Conservation (phyloP, 2,888 invertebrate species). For the Drosophila helvetica region DNA sequence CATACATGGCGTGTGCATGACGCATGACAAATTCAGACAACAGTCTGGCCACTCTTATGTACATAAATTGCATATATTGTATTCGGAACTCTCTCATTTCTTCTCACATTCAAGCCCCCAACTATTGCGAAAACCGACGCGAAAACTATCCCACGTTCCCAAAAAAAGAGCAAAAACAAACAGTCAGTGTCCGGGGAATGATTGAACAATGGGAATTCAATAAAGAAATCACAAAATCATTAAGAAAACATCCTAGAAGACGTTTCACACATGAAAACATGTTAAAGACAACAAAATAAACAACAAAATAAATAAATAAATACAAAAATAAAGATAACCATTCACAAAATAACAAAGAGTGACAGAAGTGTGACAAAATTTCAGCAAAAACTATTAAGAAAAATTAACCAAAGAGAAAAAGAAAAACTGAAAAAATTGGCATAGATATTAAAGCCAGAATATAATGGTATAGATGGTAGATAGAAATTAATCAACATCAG, state of each 20-base stretch:
- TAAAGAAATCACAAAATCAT: constrained; percentile 63
- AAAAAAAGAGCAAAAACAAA: constrained; percentile 35
- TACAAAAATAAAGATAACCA: constrained; percentile 21
- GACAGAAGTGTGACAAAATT: constrained; percentile 41
- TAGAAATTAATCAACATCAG: constrained; percentile 21
- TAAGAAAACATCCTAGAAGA: constrained; percentile 62
- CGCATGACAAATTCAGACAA: too few species aligned
- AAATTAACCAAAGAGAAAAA: constrained; percentile 7
- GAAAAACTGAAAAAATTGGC: constrained; percentile 6
- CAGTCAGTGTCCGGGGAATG: constrained; percentile 33
- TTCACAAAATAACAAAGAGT: constrained; percentile 18
- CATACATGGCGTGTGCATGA: neutral
- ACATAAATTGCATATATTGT: too few species aligned
- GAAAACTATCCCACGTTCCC: constrained; percentile 70
- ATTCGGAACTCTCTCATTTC: constrained; percentile 15
- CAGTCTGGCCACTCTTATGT: too few species aligned
- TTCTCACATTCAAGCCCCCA: constrained; percentile 22
- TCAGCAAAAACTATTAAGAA: neutral
- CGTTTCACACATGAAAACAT: constrained; percentile 36
- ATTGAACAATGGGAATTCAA: constrained; percentile 51
- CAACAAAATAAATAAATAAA: constrained; percentile 39
- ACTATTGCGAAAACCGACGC: constrained; percentile 12
- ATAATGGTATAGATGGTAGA: constrained; percentile 15
- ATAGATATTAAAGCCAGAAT: constrained; percentile 20
- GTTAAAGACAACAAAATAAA: constrained; percentile 38